Base-by-base conservation (phyloP, 2,888 invertebrate species). In the Eupeodes luniger region DNA sequence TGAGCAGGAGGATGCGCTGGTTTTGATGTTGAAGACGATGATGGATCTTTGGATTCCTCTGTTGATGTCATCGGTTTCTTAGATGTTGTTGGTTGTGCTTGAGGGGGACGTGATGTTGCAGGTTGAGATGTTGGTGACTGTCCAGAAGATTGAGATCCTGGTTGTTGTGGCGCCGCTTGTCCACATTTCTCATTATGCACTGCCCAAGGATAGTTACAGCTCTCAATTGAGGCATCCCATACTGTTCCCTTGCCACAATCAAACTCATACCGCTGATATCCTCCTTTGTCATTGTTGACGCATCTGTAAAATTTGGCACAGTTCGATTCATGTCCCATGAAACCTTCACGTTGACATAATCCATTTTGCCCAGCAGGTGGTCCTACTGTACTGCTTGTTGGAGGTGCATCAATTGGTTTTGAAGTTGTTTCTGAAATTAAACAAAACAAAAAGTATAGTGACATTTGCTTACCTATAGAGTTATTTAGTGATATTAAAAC, bases 241-340 rank as follows among this genome's bases (percentile, higher is more conserved):
- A 94, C 94, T 11, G 95, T 95, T 27, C 95, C 96, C 76, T 95
- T 94, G 0, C 94, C 95, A 91, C 96, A 96, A 44, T 92, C 93
- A 89, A 95, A 96, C 51, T 95, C 95, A 90, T 95, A 95, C 91
- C 94, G 95, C 7, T 93, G 94, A 75, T 93, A 95, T 16, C 94
- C 94, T 40, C 94, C 95, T 81, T 94, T 94, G 69, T 94, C 95
- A 89, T 95, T 94, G 87, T 94, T 93, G 0, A 95, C 96, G 91
- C 96, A 96, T 66, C 96, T 94, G 90, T 95, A 95, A 92, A 96
- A 96, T 91, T 95, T 95, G 74, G 94, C 94, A 90, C 96, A 96
- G 69, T 95, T 93, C n/a, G 90, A 85, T n/a, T 91, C 90, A 89
- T 94, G 92, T 0, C 91, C 90, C 72, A 93, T 85, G 85, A 92